phyloP scores from a whole-genome alignment of 2,797 vertebrate genomes.

The Acipenser ruthenus region DNA sequence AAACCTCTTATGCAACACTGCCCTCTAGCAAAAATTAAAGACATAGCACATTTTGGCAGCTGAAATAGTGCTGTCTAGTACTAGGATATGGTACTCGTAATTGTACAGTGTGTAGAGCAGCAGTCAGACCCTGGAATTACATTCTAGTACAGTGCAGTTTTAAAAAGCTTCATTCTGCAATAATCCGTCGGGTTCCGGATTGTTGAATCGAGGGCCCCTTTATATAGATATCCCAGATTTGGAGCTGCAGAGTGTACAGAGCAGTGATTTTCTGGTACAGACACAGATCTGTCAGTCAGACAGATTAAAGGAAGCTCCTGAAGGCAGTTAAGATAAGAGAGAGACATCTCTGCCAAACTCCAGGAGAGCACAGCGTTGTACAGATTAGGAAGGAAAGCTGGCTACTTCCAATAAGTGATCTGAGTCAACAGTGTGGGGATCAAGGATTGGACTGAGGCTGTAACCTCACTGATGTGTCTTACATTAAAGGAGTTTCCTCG shows the following conservation, averaged over 20 bases:
- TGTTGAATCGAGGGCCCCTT: too few species aligned
- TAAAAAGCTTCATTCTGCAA: not conserved
- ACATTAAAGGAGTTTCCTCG: too few species aligned
- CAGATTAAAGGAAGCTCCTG: slow-evolving; percentile 2
- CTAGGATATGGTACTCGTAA: too few species aligned
- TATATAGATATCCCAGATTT: not conserved
- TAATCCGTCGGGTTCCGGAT: not conserved
- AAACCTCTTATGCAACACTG: not conserved
- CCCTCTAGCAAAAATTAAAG: not conserved
- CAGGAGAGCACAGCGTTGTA: too few species aligned
- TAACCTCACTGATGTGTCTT: too few species aligned
- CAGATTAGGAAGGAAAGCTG: too few species aligned
- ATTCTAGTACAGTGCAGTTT: not conserved
- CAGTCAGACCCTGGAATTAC: not conserved
- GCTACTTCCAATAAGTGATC: too few species aligned
- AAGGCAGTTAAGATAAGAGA: not conserved
- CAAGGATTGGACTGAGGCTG: too few species aligned
- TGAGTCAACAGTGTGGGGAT: too few species aligned
- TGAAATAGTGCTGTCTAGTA: too few species aligned
- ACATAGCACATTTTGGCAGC: too few species aligned
- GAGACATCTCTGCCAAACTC: too few species aligned
- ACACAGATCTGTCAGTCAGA: slow-evolving; percentile 7
- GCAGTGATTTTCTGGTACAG: slow-evolving; percentile 4
- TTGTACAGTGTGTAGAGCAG: not conserved
- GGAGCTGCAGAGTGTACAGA: not conserved